Base-by-base conservation (phyloP, 2,113 vertebrate species). In the Chelonoidis abingdonii region DNA sequence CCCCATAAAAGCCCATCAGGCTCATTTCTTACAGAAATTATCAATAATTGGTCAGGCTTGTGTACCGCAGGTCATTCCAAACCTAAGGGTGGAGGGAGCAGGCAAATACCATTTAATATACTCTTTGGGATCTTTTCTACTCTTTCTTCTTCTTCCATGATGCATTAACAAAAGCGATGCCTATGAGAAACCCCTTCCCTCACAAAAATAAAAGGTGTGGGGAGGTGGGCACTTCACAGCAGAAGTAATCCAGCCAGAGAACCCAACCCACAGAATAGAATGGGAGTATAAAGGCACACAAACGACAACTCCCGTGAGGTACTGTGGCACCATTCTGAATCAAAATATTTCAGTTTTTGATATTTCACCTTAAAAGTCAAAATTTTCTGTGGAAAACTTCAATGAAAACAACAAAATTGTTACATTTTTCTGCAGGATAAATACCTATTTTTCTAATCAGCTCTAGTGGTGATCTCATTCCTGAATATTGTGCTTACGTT, bases 1-100 rank as follows among this genome's bases (percentile, higher is more conserved):
- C 21, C 92, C 93, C 84, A 96, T 97, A 95, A 92, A 95, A 93
- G 65, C 57, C 95, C 92, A 89, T 92, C 0, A 0, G 86, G 96
- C 94, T 95, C 22, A 91, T 93, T 97, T 95, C 95, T 95, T 95
- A 49, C 62, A 94, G 79, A 89, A 97, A 90, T 49, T 90, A 90
- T 95, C 95, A 97, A 97, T 96, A 94, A 95, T 90, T 94, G 93
- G 93, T 83, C 65, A 83, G 86, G 92, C 90, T 41, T 24, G 4
- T 41, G 22, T 75, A 25, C 10, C 19, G 44, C 49, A 94, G 96
- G 95, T 83, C 81, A 44, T 97, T 95, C 97, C 92, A 95, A 91
- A 94, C 92, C 89, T 96, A 97, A 96, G 87, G 90, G 47, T 92
- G 82, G 57, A 93, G 92, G 93, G 83, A 92, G 84, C 83, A 83